Evolutionary conservation across 1,140 invertebrate species (phyloP).

Genomic region (Drosophila malerkotliana): DNA sequence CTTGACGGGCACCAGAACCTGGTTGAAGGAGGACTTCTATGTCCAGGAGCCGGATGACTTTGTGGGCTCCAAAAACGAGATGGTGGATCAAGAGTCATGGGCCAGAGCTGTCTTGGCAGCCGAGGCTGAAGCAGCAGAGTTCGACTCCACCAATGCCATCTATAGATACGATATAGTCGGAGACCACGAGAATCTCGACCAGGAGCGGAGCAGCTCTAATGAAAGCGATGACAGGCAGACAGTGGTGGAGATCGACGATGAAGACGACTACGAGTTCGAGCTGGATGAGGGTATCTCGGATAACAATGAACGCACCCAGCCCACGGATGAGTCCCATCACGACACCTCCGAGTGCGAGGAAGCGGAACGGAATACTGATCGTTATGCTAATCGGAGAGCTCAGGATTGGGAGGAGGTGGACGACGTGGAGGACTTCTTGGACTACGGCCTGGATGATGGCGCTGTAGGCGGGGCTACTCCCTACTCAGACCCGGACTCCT

Average conservation of each 20-base stretch:
- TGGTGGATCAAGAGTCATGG: slow-evolving; percentile 41
- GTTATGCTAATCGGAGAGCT: slow-evolving; percentile 68
- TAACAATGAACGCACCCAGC: slow-evolving; percentile 75
- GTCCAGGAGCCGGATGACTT: slow-evolving; percentile 24
- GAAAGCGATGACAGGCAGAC: slow-evolving; percentile 81
- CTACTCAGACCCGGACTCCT: slow-evolving; percentile 74
- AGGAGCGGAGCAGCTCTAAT: slow-evolving; percentile 51
- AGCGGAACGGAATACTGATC: slow-evolving; percentile 77
- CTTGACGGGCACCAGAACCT: slow-evolving; percentile 66
- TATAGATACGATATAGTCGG: slow-evolving; percentile 56
- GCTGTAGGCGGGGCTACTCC: slow-evolving; percentile 64
- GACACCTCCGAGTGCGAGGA: slow-evolving; percentile 81
- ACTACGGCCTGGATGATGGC: slow-evolving; percentile 64
- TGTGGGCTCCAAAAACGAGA: slow-evolving; percentile 3
- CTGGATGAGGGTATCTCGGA: slow-evolving; percentile 80
- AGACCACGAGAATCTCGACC: slow-evolving; percentile 34
- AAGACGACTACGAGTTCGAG: slow-evolving; percentile 71
- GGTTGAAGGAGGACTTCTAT: slow-evolving; percentile 77
- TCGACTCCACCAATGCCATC: slow-evolving; percentile 67
- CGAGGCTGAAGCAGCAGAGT: slow-evolving; percentile 64
- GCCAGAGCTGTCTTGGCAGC: slow-evolving; percentile 53
- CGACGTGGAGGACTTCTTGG: slow-evolving; percentile 52
- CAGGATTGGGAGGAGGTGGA: slow-evolving; percentile 77
- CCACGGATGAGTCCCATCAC: slow-evolving; percentile 79
- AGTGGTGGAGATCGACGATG: slow-evolving; percentile 78